These are phyloP conservation scores for Phyllotreta cruciferae DNA, from an alignment of 2,888 invertebrate genomes.

Conservation along the genomic window DNA sequence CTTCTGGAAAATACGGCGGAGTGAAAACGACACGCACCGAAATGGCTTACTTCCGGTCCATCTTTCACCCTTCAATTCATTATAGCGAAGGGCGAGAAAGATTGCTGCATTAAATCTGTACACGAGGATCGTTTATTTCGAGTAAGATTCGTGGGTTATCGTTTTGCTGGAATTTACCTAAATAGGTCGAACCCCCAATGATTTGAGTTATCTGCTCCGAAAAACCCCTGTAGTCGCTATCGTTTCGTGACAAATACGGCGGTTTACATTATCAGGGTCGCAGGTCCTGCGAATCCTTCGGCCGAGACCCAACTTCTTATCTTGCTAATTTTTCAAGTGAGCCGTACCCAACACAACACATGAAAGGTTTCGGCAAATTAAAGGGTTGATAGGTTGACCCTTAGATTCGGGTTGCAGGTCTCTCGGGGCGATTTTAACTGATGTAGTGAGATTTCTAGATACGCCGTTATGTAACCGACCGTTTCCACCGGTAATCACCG, in stretches of 20 bases:
- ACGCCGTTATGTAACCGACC: background rate
- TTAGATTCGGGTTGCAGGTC: slow-evolving; percentile 1
- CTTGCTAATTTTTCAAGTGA: slow-evolving; percentile 18
- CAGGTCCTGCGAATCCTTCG: slow-evolving; percentile 26
- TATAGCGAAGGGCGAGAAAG: no score
- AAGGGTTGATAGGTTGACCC: slow-evolving; percentile 14
- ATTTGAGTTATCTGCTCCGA: slow-evolving; percentile 26
- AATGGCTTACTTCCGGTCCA: slow-evolving; percentile 58
- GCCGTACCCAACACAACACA: slow-evolving; percentile 13
- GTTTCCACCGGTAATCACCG: background rate
- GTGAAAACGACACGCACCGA: slow-evolving; percentile 55
- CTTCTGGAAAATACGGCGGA: slow-evolving; percentile 38
- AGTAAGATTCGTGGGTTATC: background rate
- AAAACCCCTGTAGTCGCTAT: slow-evolving; percentile 18
- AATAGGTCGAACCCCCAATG: slow-evolving; percentile 31
- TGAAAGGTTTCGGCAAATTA: slow-evolving; percentile 13
- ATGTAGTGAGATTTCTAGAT: slow-evolving; percentile 8
- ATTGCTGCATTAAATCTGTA: no score
- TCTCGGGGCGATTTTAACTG: slow-evolving; percentile 1
- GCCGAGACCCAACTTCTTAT: slow-evolving; percentile 19
- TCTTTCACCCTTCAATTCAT: slow-evolving; percentile 47
- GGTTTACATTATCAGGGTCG: slow-evolving; percentile 24
- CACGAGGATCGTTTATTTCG: no score
- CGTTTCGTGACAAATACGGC: slow-evolving; percentile 23
- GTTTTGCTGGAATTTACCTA: slow-evolving; percentile 16